phyloP scores from a whole-genome alignment of 1,140 invertebrate species.

The Hesperophylax magnus region DNA sequence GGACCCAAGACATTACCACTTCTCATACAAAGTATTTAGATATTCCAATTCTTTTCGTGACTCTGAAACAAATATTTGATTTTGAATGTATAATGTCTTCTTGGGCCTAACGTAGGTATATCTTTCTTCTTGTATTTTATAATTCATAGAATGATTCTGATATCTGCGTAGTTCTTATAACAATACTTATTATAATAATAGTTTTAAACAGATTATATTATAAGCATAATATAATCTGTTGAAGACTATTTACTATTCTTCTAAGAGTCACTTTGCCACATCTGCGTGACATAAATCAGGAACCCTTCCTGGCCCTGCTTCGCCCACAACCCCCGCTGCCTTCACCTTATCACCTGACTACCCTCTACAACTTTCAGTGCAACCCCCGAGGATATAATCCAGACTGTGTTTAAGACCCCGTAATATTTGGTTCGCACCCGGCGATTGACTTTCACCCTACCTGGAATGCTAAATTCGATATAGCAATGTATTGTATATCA shows the following conservation, averaged over 20 bases:
- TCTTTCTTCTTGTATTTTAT: too few relatives aligned
- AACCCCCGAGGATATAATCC: conserved; percentile 50
- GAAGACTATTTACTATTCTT: background rate
- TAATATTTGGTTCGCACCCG: conserved; percentile 50
- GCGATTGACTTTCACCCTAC: conserved; percentile 52
- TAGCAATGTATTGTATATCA: conserved; percentile 7
- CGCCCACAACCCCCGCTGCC: background rate
- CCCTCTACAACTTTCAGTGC: conserved; percentile 37
- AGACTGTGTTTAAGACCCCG: conserved; percentile 42
- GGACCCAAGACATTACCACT: too few relatives aligned
- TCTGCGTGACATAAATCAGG: conserved; percentile 46
- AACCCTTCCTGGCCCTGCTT: conserved; percentile 29
- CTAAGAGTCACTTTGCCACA: conserved; percentile 25
- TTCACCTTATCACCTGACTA: background rate
- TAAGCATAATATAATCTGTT: background rate
- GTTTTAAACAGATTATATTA: too few relatives aligned
- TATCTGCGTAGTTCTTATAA: too few relatives aligned
- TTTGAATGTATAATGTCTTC: too few relatives aligned
- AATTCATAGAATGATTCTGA: too few relatives aligned
- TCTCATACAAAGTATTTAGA: too few relatives aligned
- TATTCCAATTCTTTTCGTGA: too few relatives aligned
- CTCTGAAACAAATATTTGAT: too few relatives aligned
- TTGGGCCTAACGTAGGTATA: too few relatives aligned
- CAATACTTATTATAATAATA: background rate
- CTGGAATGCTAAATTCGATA: conserved; percentile 17